Evolutionary conservation across 2,113 vertebrate genomes (phyloP).

Genomic region (Tragelaphus imberbis): DNA sequence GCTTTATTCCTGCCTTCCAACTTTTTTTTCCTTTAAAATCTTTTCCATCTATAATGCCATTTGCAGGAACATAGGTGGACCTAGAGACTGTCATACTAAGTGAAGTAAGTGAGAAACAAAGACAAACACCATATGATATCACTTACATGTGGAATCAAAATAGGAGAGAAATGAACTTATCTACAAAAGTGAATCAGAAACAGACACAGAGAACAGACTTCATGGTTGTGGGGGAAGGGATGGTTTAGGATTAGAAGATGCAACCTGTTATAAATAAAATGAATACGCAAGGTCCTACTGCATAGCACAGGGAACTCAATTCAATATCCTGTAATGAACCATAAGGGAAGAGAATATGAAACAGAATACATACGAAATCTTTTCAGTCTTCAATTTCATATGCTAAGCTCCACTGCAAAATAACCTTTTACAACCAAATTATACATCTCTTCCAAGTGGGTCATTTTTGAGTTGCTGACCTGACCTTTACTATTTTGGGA

Average conservation of each 20-base stretch:
- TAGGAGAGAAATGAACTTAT: not conserved
- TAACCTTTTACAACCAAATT: conserved; percentile 59
- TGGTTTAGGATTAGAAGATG: not conserved
- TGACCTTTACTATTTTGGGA: conserved; percentile 67
- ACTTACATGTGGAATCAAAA: not conserved
- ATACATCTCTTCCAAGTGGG: conserved; percentile 53
- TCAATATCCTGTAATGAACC: not conserved
- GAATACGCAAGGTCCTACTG: not conserved
- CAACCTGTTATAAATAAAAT: not conserved
- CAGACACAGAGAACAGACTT: not conserved
- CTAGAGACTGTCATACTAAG: not conserved
- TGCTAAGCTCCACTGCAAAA: conserved; percentile 44
- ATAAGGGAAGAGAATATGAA: not conserved
- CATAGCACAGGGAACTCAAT: not conserved
- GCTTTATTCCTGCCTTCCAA: not conserved
- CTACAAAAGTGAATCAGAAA: not conserved
- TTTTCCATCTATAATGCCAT: not conserved
- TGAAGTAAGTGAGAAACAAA: not conserved
- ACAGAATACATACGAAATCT: not conserved
- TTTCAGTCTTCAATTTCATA: not conserved
- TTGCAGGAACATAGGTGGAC: not conserved
- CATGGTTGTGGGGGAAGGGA: not conserved
- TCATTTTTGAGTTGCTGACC: conserved; percentile 61
- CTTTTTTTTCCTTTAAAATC: not conserved
- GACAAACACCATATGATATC: not conserved